These are phyloP conservation scores for Xenus cinereus DNA, from an alignment of 2,113 vertebrate species.

Conservation along the genomic window DNA sequence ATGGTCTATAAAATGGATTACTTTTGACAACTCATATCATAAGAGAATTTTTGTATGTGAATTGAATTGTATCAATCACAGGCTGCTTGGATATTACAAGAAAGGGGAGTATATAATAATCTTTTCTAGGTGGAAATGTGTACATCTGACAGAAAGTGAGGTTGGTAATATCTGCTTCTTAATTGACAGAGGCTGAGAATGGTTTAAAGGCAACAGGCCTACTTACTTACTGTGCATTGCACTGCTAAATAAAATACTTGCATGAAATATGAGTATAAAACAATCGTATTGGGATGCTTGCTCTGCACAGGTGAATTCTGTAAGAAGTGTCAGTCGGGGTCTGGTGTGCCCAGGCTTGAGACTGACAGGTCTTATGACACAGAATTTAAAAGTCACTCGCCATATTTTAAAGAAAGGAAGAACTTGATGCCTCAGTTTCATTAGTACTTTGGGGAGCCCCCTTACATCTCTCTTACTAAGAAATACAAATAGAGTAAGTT, in stretches of 20 bases:
- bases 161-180: not conserved
- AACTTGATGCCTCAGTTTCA: not conserved
- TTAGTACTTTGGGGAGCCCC: not conserved
- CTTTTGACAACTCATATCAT: not conserved
- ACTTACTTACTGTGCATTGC: not conserved
- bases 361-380: not conserved
- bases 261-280: not conserved
- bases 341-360: not conserved
- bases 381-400: not conserved
- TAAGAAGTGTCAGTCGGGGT: not conserved
- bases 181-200: not conserved
- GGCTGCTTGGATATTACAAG: not conserved
- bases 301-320: not conserved
- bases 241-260: not conserved
- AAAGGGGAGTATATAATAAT: not conserved
- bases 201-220: not conserved
- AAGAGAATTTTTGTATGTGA: not conserved
- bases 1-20: not conserved
- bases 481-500: not conserved
- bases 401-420: not conserved
- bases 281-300: not conserved
- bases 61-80: not conserved
- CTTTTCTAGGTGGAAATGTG: not conserved
- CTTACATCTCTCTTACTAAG: not conserved
- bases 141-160: not conserved